Percentiles rank a stretch among this genome's conserved stretches.
phyloP scores from a whole-genome alignment of 2,113 vertebrate species.

The Dendrocopos noguchii region DNA sequence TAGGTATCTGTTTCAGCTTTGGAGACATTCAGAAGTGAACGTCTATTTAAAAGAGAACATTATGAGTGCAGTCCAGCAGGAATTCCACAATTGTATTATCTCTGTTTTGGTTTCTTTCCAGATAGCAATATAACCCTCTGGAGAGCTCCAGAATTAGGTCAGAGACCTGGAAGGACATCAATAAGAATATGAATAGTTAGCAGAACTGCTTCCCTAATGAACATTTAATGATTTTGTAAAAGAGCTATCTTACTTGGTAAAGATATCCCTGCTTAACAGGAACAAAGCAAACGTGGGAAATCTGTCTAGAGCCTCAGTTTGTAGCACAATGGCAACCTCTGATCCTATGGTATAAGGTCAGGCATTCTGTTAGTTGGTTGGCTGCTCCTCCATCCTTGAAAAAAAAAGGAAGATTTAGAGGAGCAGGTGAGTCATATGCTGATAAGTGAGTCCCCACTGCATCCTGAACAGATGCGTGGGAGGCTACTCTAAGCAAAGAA shows the following conservation, averaged over 20 bases:
- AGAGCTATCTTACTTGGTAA: slow-evolving; percentile 63
- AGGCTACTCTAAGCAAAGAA: slow-evolving; percentile 53
- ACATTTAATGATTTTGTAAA: slow-evolving; percentile 67
- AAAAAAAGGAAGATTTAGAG: slow-evolving; percentile 51
- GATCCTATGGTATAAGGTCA: slow-evolving; percentile 37
- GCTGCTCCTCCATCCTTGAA: slow-evolving; percentile 20
- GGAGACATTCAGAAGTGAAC: not conserved
- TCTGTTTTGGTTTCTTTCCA: slow-evolving; percentile 50
- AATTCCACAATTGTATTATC: slow-evolving; percentile 51
- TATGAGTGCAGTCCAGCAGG: not conserved
- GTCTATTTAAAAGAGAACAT: not conserved
- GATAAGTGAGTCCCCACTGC: slow-evolving; percentile 51
- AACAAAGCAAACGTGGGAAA: slow-evolving; percentile 49
- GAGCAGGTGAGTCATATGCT: slow-evolving; percentile 64
- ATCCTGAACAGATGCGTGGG: slow-evolving; percentile 49
- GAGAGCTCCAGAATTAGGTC: slow-evolving; percentile 68
- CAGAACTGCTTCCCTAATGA: slow-evolving; percentile 66
- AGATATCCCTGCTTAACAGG: slow-evolving; percentile 49
- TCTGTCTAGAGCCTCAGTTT: not conserved
- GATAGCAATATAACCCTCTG: slow-evolving; percentile 57
- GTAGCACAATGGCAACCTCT: not conserved
- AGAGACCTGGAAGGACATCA: slow-evolving; percentile 70
- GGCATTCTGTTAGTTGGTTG: slow-evolving; percentile 35
- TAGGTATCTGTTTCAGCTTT: slow-evolving; percentile 12
- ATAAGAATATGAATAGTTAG: slow-evolving; percentile 64